phyloP scores from a whole-genome alignment of 2,888 invertebrate genomes.

The Diadegma fenestrale region DNA sequence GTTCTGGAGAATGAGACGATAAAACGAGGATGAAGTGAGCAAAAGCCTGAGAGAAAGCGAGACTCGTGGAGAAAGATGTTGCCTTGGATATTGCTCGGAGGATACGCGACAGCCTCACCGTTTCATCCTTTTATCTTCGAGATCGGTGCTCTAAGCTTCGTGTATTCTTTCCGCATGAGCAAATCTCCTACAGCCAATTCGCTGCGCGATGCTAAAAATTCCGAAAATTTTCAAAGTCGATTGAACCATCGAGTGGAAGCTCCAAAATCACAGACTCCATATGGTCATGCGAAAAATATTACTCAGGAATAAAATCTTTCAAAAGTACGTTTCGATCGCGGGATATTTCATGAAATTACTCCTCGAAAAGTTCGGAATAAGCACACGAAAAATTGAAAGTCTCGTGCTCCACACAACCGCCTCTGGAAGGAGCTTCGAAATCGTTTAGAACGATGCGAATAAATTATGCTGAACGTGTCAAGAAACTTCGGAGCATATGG shows the following conservation, averaged over 20 bases:
- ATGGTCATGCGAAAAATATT: not conserved
- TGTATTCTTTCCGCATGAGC: not conserved
- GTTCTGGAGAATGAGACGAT: constrained; percentile 11
- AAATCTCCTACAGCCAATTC: constrained; percentile 3
- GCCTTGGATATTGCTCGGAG: constrained; percentile 44
- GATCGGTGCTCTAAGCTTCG: constrained; percentile 32
- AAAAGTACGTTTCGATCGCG: not conserved
- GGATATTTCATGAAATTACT: not conserved
- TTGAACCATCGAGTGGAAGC: not conserved
- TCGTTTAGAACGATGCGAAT: not conserved
- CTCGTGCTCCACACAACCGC: not conserved
- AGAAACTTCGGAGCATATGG: not conserved
- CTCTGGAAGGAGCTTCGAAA: not conserved
- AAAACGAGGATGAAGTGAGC: not conserved
- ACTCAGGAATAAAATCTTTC: not conserved
- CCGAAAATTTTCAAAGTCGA: not conserved
- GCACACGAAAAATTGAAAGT: not conserved
- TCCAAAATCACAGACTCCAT: constrained; percentile 1
- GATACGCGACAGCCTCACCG: constrained; percentile 48
- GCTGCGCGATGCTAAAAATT: not conserved
- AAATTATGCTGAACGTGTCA: constrained; percentile 5
- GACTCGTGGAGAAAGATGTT: constrained; percentile 24
- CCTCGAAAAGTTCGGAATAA: constrained; percentile 3
- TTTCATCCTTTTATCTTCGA: constrained; percentile 26
- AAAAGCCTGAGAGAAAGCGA: too few species aligned